phyloP scores from a whole-genome alignment of 92 coral and sea anemone genomes.

The Heteractis magnifica region DNA sequence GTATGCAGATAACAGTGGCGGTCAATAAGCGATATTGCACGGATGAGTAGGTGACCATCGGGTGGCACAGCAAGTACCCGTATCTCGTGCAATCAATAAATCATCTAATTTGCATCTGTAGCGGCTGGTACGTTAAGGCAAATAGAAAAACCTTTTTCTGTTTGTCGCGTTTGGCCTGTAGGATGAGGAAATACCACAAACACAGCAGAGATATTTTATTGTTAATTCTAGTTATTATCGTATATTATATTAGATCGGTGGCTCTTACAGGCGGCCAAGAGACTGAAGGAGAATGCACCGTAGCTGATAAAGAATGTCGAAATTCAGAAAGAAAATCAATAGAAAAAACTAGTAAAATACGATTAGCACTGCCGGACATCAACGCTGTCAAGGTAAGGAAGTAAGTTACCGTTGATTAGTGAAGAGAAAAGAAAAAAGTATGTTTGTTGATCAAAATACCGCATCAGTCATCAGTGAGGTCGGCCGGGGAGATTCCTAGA shows the following conservation, averaged over 20 bases:
- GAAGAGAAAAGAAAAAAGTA: no score
- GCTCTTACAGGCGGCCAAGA: not conserved
- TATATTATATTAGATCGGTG: not conserved
- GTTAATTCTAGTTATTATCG: not conserved
- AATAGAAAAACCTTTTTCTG: not conserved
- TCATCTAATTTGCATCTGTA: constrained; percentile 28
- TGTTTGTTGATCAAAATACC: no score
- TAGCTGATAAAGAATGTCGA: constrained; percentile 3
- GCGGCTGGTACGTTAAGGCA: constrained; percentile 2
- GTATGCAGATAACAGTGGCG: no score
- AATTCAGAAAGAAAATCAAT: not conserved
- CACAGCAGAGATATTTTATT: not conserved
- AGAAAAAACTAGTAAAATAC: not conserved
- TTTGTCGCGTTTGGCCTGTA: not conserved
- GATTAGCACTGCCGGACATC: constrained; percentile 16
- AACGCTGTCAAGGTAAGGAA: constrained; percentile 21
- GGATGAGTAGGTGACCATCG: constrained; percentile 23
- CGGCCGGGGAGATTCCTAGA: no score
- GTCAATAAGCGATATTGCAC: constrained; percentile 26
- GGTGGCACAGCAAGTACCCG: constrained; percentile 50
- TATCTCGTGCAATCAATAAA: constrained; percentile 48
- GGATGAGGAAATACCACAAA: not conserved
- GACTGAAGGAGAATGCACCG: not conserved
- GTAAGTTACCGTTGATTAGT: not conserved
- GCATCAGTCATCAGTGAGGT: no score